Evolutionary conservation across 2,113 vertebrate genomes (phyloP).

Genomic region (Acanthochromis polyacanthus): DNA sequence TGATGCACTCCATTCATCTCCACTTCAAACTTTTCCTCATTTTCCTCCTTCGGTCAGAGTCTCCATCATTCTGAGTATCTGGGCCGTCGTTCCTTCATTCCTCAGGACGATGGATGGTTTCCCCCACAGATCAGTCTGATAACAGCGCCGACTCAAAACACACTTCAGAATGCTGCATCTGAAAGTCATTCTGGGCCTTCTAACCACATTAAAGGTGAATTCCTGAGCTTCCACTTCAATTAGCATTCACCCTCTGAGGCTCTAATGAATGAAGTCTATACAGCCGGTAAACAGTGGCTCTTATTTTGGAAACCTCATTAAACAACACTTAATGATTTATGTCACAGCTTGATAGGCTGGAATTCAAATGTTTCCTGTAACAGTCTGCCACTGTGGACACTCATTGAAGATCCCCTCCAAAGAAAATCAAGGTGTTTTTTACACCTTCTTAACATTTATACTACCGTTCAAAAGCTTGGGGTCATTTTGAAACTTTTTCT

Average conservation of each 20-base stretch:
- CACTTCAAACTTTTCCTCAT: slow-evolving; percentile 50
- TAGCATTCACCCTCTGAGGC: slow-evolving; percentile 54
- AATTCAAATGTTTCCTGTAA: slow-evolving; percentile 25
- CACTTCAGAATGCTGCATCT: slow-evolving; percentile 56
- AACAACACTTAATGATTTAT: slow-evolving; percentile 51
- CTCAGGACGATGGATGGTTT: slow-evolving; percentile 66
- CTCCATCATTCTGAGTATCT: slow-evolving; percentile 58
- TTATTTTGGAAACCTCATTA: slow-evolving; percentile 63
- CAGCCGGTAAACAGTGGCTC: slow-evolving; percentile 42
- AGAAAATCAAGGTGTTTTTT: background rate
- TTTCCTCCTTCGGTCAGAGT: slow-evolving; percentile 54
- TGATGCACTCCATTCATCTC: slow-evolving; percentile 56
- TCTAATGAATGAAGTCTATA: slow-evolving; percentile 54
- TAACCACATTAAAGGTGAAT: slow-evolving; percentile 57
- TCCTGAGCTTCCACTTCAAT: slow-evolving; percentile 51
- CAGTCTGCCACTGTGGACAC: background rate
- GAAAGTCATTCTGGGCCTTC: slow-evolving; percentile 52
- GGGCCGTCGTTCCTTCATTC: slow-evolving; percentile 54
- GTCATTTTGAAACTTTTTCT: too few relatives aligned
- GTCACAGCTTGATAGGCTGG: slow-evolving; percentile 35
- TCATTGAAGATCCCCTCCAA: slow-evolving; percentile 7
- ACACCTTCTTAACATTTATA: too few relatives aligned
- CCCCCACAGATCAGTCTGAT: slow-evolving; percentile 59
- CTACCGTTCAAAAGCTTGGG: too few relatives aligned
- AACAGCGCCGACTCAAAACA: slow-evolving; percentile 58